Percentiles rank a stretch among this genome's conserved stretches.
phyloP scores from a whole-genome alignment of 2,113 vertebrate species.

The Pandion haliaetus region DNA sequence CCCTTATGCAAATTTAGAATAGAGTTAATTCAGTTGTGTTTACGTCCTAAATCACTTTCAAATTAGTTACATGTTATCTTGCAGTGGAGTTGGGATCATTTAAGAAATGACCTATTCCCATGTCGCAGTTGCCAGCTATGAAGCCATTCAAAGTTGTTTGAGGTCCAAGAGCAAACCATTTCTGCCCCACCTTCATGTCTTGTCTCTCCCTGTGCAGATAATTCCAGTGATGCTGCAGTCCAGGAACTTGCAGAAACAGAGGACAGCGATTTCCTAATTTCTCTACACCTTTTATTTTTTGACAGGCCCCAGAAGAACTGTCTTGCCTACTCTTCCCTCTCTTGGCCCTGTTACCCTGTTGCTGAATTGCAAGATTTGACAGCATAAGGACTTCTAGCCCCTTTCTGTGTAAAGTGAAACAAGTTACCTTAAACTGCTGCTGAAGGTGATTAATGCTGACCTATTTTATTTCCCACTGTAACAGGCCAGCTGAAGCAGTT shows the following conservation, averaged over 20 bases:
- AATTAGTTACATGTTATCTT: neutral
- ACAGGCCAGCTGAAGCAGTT: neutral
- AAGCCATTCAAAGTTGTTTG: neutral
- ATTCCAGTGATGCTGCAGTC: neutral
- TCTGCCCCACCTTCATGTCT: neutral
- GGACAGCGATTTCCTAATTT: neutral
- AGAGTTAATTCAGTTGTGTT: neutral
- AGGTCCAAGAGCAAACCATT: neutral
- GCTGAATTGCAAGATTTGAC: neutral
- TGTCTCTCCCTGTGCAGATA: neutral
- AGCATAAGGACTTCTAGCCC: neutral
- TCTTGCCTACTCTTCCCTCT: neutral
- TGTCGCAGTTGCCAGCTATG: neutral
- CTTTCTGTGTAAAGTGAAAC: neutral
- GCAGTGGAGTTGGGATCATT: neutral
- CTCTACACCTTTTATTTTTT: neutral
- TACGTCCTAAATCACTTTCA: neutral
- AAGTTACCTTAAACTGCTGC: neutral
- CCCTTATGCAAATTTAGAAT: neutral
- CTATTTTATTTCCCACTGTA: neutral
- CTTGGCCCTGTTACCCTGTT: neutral
- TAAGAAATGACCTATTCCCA: neutral
- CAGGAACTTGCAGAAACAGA: neutral
- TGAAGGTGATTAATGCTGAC: neutral
- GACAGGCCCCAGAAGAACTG: neutral